Conservation (phyloP, 2,113 vertebrate genomes). For the Ctenomys sociabilis region DNA sequence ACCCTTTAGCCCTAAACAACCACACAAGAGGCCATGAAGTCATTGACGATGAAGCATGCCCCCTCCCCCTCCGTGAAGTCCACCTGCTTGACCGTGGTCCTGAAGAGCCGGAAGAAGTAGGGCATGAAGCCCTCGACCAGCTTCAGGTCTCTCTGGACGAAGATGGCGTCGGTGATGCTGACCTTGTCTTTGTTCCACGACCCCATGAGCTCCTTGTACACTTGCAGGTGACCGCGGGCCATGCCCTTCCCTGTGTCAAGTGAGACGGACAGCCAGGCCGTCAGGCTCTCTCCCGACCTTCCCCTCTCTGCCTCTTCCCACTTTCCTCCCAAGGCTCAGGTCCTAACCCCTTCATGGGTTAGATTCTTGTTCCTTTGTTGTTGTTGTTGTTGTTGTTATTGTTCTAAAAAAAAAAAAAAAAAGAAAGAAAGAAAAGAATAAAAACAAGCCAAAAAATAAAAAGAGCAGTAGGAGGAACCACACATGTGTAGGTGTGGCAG, state of each 20-base stretch:
- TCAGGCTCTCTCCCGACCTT: not conserved
- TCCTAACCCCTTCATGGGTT: not conserved
- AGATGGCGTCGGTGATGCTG: constrained; percentile 83
- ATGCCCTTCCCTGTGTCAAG: constrained; percentile 83
- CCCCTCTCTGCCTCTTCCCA: not conserved
- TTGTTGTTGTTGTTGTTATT: too few relatives aligned
- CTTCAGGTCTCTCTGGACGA: constrained; percentile 90
- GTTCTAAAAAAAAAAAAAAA: too few relatives aligned
- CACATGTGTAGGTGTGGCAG: not conserved
- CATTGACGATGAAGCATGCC: constrained; percentile 88
- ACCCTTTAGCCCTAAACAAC: not conserved
- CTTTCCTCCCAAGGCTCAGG: not conserved
- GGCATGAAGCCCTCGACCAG: constrained; percentile 87
- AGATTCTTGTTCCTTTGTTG: not conserved
- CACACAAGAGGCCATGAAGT: not conserved
- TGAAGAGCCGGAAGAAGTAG: constrained; percentile 86
- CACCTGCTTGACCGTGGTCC: constrained; percentile 88
- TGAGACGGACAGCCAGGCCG: not conserved
- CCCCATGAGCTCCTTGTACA: constrained; percentile 84
- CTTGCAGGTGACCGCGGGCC: constrained; percentile 83
- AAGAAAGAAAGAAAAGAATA: not conserved
- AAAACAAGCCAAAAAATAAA: not conserved
- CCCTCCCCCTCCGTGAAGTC: constrained; percentile 87
- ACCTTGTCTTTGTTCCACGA: constrained; percentile 85
- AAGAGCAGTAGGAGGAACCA: not conserved